These are phyloP conservation scores for Philopedon plagiatum DNA, from an alignment of 2,888 invertebrate genomes.

Conservation along the genomic window DNA sequence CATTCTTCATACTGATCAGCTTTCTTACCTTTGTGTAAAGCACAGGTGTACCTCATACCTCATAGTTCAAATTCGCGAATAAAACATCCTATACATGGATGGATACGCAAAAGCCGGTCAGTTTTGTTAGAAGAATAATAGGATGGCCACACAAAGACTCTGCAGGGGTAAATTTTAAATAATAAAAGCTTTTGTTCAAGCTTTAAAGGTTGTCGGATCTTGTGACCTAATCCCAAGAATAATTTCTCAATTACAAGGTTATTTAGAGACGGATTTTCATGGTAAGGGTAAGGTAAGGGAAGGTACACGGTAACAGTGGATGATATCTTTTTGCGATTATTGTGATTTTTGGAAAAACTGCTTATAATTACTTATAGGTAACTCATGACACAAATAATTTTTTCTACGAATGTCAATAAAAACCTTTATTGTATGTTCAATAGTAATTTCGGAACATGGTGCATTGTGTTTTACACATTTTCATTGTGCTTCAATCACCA, in stretches of 20 bases:
- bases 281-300: no score
- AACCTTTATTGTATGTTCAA: no score
- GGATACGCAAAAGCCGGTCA: constrained; percentile 39
- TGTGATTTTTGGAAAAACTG: no score
- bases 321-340: no score
- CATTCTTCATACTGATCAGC: no score
- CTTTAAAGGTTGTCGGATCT: constrained; percentile 34
- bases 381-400: no score
- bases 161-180: constrained; percentile 34
- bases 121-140: constrained; percentile 30
- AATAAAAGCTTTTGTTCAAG: constrained; percentile 23
- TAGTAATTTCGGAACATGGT: no score
- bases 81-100: constrained; percentile 27
- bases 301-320: no score
- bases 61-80: constrained; percentile 30
- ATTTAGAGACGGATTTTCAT: background rate
- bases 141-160: constrained; percentile 34
- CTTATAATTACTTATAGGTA: no score
- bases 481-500: no score
- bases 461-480: no score
- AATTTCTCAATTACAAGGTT: constrained; percentile 41
- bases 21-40: constrained; percentile 4
- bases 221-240: constrained; percentile 40
- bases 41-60: constrained; percentile 34
- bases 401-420: no score